phyloP scores from a whole-genome alignment of 2,113 vertebrate genomes.

The Ptyas mucosa region DNA sequence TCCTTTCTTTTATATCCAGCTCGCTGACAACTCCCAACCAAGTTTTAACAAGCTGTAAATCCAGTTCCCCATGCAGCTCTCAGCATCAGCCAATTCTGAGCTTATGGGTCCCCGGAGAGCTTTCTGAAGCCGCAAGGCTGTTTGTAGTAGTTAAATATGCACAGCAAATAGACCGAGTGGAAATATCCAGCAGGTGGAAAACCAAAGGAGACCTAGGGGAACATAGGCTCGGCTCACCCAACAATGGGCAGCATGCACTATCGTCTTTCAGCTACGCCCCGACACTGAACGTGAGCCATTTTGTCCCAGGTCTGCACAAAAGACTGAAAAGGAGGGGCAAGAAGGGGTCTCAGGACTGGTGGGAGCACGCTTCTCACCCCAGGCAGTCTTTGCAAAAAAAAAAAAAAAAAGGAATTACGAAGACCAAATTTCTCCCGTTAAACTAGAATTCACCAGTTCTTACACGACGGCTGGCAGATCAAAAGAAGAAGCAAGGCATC shows the following conservation, averaged over 20 bases:
- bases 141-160: not conserved
- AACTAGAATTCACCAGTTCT: not conserved
- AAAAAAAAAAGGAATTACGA: not conserved
- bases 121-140: not conserved
- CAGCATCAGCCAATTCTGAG: not conserved
- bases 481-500: not conserved
- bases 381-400: not conserved
- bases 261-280: not conserved
- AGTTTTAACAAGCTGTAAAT: not conserved
- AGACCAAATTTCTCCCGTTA: not conserved
- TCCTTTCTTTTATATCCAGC: not conserved
- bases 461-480: not conserved
- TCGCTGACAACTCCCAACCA: not conserved
- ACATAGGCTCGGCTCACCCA: not conserved
- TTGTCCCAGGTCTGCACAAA: not conserved
- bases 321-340: not conserved
- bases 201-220: not conserved
- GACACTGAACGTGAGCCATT: not conserved
- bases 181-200: not conserved
- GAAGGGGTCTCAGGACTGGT: not conserved
- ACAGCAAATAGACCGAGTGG: not conserved
- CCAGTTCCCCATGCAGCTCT: not conserved
- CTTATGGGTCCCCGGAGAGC: not conserved
- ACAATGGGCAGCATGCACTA: not conserved
- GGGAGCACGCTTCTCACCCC: not conserved